A percentile compares a stretch with the other conserved stretches of the same genome.
These are phyloP conservation scores for Polydrusus cervinus DNA, from an alignment of 2,888 invertebrate genomes.

Conservation along the genomic window DNA sequence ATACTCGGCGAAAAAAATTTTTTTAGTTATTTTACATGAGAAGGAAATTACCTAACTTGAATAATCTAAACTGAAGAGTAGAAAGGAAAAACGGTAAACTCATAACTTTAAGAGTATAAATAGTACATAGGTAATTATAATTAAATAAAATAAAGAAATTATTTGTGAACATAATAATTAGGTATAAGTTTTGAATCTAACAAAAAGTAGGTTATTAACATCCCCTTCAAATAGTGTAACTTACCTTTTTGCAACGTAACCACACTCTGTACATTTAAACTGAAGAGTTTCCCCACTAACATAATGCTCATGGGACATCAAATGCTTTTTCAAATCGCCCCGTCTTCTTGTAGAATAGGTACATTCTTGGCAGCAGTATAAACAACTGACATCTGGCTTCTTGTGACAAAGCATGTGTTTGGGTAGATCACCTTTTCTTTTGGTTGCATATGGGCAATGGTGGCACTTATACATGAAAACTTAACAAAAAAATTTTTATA, in stretches of 20 bases:
- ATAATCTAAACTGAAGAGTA: no score
- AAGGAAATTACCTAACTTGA: no score
- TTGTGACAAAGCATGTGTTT: slow-evolving; percentile 60
- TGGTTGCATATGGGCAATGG: slow-evolving; percentile 59
- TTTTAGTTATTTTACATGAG: no score
- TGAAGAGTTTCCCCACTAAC: slow-evolving; percentile 26
- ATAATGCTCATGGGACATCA: slow-evolving; percentile 52
- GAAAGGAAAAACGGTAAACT: no score
- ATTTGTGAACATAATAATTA: no score
- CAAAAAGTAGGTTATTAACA: no score
- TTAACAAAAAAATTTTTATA: no score
- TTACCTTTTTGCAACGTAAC: slow-evolving; percentile 57
- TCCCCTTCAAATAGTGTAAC: not conserved
- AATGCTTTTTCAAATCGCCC: slow-evolving; percentile 58
- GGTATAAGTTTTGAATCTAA: no score
- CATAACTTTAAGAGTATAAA: no score
- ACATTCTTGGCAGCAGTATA: slow-evolving; percentile 56
- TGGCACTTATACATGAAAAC: slow-evolving; percentile 56
- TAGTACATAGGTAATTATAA: no score
- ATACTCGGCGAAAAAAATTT: no score
- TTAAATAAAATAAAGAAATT: no score
- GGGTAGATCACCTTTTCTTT: slow-evolving; percentile 60
- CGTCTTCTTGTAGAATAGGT: slow-evolving; percentile 57
- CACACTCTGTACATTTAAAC: slow-evolving; percentile 57
- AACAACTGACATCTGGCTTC: slow-evolving; percentile 29